Percentiles rank a stretch among this genome's conserved stretches.
phyloP scores from a whole-genome alignment of 1,140 invertebrate genomes.

The Rhagoletis zephyria region DNA sequence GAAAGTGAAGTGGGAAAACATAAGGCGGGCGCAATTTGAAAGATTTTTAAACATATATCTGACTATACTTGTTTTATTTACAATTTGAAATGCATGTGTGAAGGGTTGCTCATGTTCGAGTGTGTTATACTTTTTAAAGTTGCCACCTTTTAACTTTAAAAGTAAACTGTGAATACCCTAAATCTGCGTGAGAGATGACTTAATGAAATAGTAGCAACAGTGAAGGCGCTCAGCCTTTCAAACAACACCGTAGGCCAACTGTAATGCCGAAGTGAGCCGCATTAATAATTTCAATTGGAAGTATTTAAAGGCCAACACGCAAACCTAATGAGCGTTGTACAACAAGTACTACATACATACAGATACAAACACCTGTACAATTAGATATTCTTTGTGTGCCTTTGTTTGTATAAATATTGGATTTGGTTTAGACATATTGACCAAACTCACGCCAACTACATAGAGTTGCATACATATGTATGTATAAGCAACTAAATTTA shows the following conservation, averaged over 20 bases:
- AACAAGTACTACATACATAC: too few species aligned
- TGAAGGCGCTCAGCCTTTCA: not conserved
- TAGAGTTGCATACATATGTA: not conserved
- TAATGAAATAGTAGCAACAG: not conserved
- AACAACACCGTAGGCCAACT: not conserved
- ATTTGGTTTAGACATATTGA: not conserved
- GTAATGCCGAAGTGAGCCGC: not conserved
- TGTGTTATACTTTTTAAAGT: too few species aligned
- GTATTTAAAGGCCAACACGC: not conserved
- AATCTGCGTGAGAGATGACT: too few species aligned
- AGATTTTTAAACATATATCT: too few species aligned
- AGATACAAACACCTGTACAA: not conserved
- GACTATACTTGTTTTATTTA: too few species aligned
- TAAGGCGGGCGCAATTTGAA: too few species aligned
- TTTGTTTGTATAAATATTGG: not conserved
- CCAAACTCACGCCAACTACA: not conserved
- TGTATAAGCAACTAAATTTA: not conserved
- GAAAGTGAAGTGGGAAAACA: too few species aligned
- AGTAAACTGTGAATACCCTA: too few species aligned
- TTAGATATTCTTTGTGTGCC: not conserved
- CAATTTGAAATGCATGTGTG: too few species aligned
- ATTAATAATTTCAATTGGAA: constrained; percentile 15
- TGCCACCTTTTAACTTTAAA: too few species aligned
- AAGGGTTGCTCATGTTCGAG: too few species aligned
- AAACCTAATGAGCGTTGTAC: not conserved